phyloP scores from a whole-genome alignment of 2,113 vertebrate genomes.

The Sula dactylatra region DNA sequence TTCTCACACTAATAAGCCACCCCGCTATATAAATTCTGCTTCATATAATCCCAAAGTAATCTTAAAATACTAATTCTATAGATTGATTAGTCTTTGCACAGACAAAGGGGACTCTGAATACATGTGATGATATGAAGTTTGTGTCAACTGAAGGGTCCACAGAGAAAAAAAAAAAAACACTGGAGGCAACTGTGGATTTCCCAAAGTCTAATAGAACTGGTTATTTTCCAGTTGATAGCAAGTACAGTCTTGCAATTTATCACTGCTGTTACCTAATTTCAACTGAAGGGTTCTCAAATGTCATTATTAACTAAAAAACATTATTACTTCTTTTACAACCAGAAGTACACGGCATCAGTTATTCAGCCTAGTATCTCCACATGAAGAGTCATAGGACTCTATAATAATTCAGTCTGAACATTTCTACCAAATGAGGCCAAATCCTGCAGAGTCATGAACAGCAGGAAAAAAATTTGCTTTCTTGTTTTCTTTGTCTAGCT shows the following conservation, averaged over 20 bases:
- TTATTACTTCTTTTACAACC: not conserved
- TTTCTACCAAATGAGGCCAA: not conserved
- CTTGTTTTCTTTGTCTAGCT: not conserved
- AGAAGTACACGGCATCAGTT: not conserved
- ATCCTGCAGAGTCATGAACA: not conserved
- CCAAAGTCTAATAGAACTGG: not conserved
- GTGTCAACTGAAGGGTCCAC: not conserved
- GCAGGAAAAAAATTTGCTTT: not conserved
- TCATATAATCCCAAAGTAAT: not conserved
- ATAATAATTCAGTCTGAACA: not conserved
- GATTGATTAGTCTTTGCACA: not conserved
- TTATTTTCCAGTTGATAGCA: not conserved
- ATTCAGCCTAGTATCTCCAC: not conserved
- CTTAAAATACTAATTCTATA: not conserved
- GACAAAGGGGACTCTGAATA: not conserved
- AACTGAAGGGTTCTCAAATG: not conserved
- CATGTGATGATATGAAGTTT: not conserved
- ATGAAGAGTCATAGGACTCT: not conserved
- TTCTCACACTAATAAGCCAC: not conserved
- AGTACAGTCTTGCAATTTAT: not conserved
- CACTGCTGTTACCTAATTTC: not conserved
- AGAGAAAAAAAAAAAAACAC: not conserved
- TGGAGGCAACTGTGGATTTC: not conserved
- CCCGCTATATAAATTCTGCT: not conserved
- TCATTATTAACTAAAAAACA: not conserved